Percentiles rank a stretch among this genome's conserved stretches.
Conservation (phyloP, 2,888 invertebrate genomes). For the Neoitamus cyanurus region DNA sequence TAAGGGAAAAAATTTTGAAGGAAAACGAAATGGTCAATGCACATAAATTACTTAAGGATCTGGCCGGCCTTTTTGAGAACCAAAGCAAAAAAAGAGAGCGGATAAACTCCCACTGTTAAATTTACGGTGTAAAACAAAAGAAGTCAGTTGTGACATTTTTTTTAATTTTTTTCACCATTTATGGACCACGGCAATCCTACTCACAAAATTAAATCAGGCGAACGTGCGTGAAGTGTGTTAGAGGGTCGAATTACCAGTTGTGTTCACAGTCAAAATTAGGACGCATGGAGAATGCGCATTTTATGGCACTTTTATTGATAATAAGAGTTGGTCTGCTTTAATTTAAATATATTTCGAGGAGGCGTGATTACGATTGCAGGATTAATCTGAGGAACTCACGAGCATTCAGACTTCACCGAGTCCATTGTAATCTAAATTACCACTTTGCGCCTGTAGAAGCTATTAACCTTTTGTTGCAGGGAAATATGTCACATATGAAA, state of each 20-base stretch:
- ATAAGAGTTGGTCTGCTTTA: background rate
- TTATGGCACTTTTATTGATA: background rate
- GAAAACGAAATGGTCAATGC: conserved; percentile 17
- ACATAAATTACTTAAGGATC: background rate
- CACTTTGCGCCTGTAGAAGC: too few relatives aligned
- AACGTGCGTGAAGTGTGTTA: conserved; percentile 1
- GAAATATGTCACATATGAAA: too few relatives aligned
- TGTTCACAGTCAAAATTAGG: background rate
- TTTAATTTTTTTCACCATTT: background rate
- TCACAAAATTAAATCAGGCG: background rate
- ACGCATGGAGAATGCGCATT: background rate
- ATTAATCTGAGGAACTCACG: too few relatives aligned
- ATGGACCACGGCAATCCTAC: background rate
- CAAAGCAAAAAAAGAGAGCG: background rate
- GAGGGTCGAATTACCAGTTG: background rate
- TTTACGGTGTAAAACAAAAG: background rate
- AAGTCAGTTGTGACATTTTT: conserved; percentile 17
- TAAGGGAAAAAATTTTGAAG: background rate
- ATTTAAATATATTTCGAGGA: too few relatives aligned
- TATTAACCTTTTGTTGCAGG: too few relatives aligned
- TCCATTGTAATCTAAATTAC: too few relatives aligned
- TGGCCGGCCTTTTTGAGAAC: background rate
- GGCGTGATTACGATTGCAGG: too few relatives aligned
- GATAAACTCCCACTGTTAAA: background rate
- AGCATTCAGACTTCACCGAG: too few relatives aligned